Evolutionary conservation across 2,888 invertebrate species (phyloP), one percentile per base, ranked within the genome.

Genomic region (Ectemnius lituratus): DNA sequence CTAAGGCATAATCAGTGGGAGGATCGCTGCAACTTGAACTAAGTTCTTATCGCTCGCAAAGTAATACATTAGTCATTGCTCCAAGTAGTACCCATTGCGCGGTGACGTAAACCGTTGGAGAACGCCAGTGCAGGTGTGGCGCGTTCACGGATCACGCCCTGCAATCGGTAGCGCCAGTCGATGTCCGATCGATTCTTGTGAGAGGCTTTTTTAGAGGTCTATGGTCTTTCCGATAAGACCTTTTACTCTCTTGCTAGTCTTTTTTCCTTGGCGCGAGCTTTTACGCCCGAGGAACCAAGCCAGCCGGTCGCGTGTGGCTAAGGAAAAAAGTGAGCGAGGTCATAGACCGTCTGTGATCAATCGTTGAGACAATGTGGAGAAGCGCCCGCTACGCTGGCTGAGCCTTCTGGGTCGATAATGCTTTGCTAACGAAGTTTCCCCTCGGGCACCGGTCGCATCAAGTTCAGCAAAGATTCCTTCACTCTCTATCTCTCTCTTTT

Each of bases 101-200:
- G 37, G 37, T 37, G 37, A 37, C 37, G 37, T 37, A 37, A 37
- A 37, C 37, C 37, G 4, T 37, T 37, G 37, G 37, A 37, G 37
- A 37, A 37, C 37, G 37, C 37, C 37, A 6, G 37, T 37, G 37
- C 37, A 37, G 37, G 52, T 52, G 52, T 16, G 52, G 52, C 16
- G 52, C 52, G 14, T 52, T 52, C 16, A 4, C 52, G 52, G 52
- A 52, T 52, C 52, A 52, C 52, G 52, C 52, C 52, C 52, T n/a
- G 52, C n/a, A 52, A 52, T 52, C 52, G 52, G 52, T 52, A 52
- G 52, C 52, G n/a, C n/a, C 52, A 52, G 52, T 52, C 52, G n/a
- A 52, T 52, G 52, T 14, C n/a, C 14, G 16, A 52, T 52, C 52
- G 52, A 52, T 52, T 14, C n/a, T 5, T 1, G 52, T 16, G 37